phyloP scores from a whole-genome alignment of 2,113 vertebrate genomes.

The Zosterops borbonicus region DNA sequence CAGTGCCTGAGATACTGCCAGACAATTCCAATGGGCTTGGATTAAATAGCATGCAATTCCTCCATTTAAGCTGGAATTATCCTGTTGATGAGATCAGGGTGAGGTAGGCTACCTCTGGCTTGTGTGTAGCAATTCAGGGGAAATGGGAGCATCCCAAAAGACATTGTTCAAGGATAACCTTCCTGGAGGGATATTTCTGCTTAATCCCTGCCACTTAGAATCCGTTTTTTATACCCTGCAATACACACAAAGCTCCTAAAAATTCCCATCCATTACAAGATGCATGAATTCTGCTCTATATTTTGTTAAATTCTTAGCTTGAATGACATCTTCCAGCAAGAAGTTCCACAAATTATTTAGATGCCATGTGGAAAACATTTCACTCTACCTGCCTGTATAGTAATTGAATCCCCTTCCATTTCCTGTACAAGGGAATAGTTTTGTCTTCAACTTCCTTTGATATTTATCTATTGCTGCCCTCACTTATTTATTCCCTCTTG shows the following conservation, averaged over 20 bases:
- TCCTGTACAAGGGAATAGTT: neutral
- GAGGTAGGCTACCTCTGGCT: neutral
- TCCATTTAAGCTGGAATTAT: neutral
- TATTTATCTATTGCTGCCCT: neutral
- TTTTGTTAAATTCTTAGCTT: neutral
- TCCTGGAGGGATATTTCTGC: neutral
- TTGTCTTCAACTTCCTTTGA: neutral
- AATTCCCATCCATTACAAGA: neutral
- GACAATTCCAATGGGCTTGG: neutral
- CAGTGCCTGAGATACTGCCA: neutral
- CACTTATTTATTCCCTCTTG: neutral
- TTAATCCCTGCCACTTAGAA: neutral
- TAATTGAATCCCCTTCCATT: neutral
- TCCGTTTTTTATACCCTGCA: neutral
- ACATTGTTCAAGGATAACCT: constrained; percentile 4
- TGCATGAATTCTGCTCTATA: neutral
- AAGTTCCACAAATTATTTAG: neutral
- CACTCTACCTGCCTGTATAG: neutral
- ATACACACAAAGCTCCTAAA: neutral
- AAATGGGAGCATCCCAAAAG: neutral
- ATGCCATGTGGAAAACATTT: neutral
- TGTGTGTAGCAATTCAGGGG: neutral
- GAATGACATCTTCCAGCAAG: neutral
- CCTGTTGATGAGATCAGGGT: neutral
- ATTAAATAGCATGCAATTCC: neutral